Conservation (phyloP, 1,140 invertebrate species). For the Spodoptera frugiperda region DNA sequence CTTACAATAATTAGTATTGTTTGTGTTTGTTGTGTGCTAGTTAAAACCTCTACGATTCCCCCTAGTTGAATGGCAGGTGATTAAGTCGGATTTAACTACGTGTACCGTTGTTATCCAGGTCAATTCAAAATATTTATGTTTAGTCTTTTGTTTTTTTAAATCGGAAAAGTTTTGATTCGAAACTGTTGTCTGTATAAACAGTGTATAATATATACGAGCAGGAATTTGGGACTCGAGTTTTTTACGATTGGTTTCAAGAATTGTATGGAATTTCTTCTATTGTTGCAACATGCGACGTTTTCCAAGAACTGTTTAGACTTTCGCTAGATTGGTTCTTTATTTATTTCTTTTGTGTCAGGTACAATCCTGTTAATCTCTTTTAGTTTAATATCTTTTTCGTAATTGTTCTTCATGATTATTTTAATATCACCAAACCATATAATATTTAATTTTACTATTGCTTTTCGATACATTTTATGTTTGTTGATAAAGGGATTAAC, state of each 20-base stretch:
- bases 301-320: conserved; percentile 10
- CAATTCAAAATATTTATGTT: conserved; percentile 9
- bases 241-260: conserved; percentile 1
- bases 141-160: conserved; percentile 3
- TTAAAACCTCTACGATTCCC: neutral
- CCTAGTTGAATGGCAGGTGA: conserved; percentile 3
- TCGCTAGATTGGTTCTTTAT: neutral
- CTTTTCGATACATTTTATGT: neutral
- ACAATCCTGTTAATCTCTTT: too few species aligned
- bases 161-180: neutral
- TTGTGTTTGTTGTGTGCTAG: neutral
- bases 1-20: neutral
- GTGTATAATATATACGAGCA: neutral
- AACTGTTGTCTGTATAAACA: conserved; percentile 5
- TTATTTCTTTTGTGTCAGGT: neutral
- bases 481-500: neutral
- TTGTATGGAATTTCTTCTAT: conserved; percentile 11
- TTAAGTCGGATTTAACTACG: conserved; percentile 4
- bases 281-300: conserved; percentile 7
- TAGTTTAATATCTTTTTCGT: neutral
- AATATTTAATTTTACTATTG: too few species aligned
- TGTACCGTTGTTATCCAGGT: neutral
- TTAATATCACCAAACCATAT: neutral
- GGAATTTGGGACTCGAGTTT: conserved; percentile 17
- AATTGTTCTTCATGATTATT: too few species aligned